A percentile compares a stretch with the other conserved stretches of the same genome.
Evolutionary conservation across 2,113 vertebrate species (phyloP).

Genomic region (Geococcyx californianus): DNA sequence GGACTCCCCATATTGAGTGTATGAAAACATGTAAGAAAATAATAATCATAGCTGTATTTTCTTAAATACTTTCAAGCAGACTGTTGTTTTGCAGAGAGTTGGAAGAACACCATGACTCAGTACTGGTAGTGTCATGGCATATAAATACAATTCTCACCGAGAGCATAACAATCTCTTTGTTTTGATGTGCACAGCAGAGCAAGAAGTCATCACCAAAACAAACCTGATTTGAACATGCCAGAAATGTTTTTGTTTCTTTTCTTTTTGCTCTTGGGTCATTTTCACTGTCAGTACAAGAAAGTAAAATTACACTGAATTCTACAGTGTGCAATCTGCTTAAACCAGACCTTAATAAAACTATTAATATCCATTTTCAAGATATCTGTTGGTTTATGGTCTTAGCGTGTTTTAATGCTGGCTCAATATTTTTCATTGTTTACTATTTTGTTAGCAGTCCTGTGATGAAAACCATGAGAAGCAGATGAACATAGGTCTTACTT

Average conservation of each 20-base stretch:
- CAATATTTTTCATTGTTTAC: neutral
- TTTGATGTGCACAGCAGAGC: slow-evolving; percentile 60
- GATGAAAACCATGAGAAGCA: neutral
- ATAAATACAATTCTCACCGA: slow-evolving; percentile 44
- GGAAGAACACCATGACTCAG: slow-evolving; percentile 39
- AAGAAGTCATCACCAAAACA: slow-evolving; percentile 59
- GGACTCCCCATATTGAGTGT: slow-evolving; percentile 11
- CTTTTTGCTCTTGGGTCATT: neutral
- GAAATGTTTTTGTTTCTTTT: slow-evolving; percentile 45
- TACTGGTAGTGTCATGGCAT: slow-evolving; percentile 46
- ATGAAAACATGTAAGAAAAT: slow-evolving; percentile 39
- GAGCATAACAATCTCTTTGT: slow-evolving; percentile 60
- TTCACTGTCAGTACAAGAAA: neutral
- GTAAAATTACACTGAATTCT: neutral
- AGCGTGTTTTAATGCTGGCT: neutral
- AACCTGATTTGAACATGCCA: slow-evolving; percentile 15
- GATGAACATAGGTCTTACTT: neutral
- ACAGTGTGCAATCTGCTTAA: neutral
- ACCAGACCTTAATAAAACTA: neutral
- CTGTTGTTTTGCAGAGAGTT: slow-evolving; percentile 28
- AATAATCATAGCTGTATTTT: slow-evolving; percentile 33
- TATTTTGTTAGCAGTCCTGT: neutral
- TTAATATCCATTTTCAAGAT: neutral
- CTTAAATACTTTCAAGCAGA: slow-evolving; percentile 9
- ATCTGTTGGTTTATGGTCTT: neutral